Evolutionary conservation across 2,113 vertebrate genomes (phyloP), one percentile per base, ranked within the genome.

Genomic region (Plestiodon gilberti): DNA sequence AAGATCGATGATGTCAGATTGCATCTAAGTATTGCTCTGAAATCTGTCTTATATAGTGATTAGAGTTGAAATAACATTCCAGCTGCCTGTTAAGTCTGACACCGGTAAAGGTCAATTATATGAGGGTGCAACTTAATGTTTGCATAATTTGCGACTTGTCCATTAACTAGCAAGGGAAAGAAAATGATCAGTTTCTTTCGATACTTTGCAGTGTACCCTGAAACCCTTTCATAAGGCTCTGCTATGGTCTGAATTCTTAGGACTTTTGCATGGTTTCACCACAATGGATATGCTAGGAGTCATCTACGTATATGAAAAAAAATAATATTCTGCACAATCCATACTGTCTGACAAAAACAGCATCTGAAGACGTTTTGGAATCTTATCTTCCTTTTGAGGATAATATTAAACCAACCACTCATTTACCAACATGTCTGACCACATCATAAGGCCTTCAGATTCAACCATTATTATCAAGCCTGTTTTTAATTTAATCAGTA

Each of bases 31-130:
- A 70, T 70, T 70, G 33, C 69, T 70, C n/a, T 30, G 2, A 62
- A 38, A 70, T 70, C 69, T 70, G 69, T 85, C 67, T 55, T 78
- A 23, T 76, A 28, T 65, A 82, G 57, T 67, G 82, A 85, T 83
- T 69, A 83, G 88, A 77, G 48, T 6, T 25, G 9, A 28, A 38
- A 57, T n/a, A 28, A 7, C 40, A 52, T 20, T 70, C 33, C 22
- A 65, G 8, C 35, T 73, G 20, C 33, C 62, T 43, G 28, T 57
- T 84, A 25, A 64, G 17, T 70, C 33, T 55, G 13, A 7, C 64
- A 20, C 57, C 77, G 57, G 52, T 78, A 88, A 76, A 23, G 55
- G 33, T 33, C 69, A 70, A n/a, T 70, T n/a, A 70, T 69, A 67
- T 7, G 69, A 61, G 20, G 43, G 4, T 48, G 43, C 43, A 48